Evolutionary conservation across 2,888 invertebrate genomes (phyloP).

Genomic region (Parelbella ahira): DNA sequence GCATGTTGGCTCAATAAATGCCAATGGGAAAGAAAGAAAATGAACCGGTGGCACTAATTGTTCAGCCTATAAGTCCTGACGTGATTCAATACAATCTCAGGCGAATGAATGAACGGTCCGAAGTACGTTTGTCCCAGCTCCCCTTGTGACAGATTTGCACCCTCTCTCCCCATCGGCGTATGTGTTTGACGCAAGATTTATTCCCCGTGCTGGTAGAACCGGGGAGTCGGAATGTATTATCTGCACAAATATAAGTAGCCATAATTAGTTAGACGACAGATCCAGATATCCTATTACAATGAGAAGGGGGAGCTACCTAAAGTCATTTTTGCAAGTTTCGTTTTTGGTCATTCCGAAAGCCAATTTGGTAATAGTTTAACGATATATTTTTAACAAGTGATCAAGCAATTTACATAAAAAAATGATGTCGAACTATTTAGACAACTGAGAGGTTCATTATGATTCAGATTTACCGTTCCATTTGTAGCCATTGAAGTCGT

Average conservation of each 20-base stretch:
- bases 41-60: slow-evolving; percentile 53
- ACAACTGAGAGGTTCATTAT: not conserved
- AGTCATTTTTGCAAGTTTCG: too few relatives aligned
- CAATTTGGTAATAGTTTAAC: too few relatives aligned
- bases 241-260: slow-evolving; percentile 1
- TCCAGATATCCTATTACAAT: too few relatives aligned
- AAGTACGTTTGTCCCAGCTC: slow-evolving; percentile 36
- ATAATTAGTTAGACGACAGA: not conserved
- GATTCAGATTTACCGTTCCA: slow-evolving; percentile 7
- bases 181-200: slow-evolving; percentile 66
- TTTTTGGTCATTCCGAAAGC: too few relatives aligned
- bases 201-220: slow-evolving; percentile 30
- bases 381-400: too few relatives aligned
- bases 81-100: slow-evolving; percentile 45
- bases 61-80: slow-evolving; percentile 46
- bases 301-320: too few relatives aligned
- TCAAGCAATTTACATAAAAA: too few relatives aligned
- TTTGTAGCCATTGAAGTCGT: slow-evolving; percentile 7
- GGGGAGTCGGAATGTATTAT: slow-evolving; percentile 17
- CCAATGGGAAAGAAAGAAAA: slow-evolving; percentile 35
- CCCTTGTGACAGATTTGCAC: slow-evolving; percentile 51
- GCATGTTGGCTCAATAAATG: slow-evolving; percentile 17
- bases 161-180: slow-evolving; percentile 50
- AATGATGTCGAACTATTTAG: slow-evolving; percentile 1
- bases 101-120: slow-evolving; percentile 50